phyloP scores from a whole-genome alignment of 2,888 invertebrate species.

The Conchocele bisecta region DNA sequence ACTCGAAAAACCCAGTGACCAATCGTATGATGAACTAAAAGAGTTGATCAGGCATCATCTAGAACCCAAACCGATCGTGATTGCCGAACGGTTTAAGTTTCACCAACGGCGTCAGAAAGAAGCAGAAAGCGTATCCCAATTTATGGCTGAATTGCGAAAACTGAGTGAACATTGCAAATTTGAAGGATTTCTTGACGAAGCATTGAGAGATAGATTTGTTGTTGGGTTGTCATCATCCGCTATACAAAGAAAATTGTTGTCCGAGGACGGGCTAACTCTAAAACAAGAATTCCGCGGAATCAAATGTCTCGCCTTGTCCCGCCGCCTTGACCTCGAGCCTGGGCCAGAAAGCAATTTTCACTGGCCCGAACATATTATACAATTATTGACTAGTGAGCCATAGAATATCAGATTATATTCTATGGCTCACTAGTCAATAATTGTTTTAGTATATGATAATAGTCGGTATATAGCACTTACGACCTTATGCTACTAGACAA shows the following conservation, averaged over 20 bases:
- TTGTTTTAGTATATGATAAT: no score
- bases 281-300: no score
- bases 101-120: constrained; percentile 27
- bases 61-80: constrained; percentile 31
- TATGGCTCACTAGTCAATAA: no score
- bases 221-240: constrained; percentile 20
- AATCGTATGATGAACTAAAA: constrained; percentile 17
- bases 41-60: constrained; percentile 17
- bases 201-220: constrained; percentile 38
- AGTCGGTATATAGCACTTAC: no score
- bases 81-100: constrained; percentile 38
- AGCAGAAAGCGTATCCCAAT: constrained; percentile 22
- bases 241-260: constrained; percentile 35
- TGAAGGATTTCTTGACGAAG: constrained; percentile 21
- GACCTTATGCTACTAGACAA: no score
- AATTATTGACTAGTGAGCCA: no score
- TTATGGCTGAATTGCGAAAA: constrained; percentile 32
- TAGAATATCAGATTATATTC: no score
- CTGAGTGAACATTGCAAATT: constrained; percentile 33
- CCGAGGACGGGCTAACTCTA: constrained; percentile 23
- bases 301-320: no score
- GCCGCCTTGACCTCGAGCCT: no score
- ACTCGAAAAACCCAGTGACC: constrained; percentile 33
- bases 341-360: no score
- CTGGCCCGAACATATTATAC: no score